Evolutionary conservation across 2,888 invertebrate species (phyloP).

Genomic region (Cenopis cana): DNA sequence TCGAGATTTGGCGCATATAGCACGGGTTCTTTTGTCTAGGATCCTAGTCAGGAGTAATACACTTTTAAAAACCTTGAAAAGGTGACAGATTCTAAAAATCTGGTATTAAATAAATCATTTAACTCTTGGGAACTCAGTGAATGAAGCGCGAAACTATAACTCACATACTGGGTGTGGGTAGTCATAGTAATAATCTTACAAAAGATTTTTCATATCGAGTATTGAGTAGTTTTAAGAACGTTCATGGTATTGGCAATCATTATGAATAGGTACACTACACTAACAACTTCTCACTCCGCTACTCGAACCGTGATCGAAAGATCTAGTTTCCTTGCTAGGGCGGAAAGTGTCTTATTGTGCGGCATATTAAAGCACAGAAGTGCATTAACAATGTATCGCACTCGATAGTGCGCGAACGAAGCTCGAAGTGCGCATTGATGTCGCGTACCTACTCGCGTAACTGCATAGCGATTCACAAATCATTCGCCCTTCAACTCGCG

Average conservation of each 20-base stretch:
- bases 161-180: too few species aligned
- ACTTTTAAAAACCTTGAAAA: too few species aligned
- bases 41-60: too few species aligned
- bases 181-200: too few species aligned
- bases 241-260: neutral
- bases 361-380: neutral
- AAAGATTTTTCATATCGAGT: too few species aligned
- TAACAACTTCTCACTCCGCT: neutral
- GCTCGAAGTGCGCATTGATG: constrained; percentile 19
- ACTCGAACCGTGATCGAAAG: neutral
- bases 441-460: constrained; percentile 5
- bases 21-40: too few species aligned
- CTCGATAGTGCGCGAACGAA: constrained; percentile 17
- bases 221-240: neutral
- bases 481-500: neutral
- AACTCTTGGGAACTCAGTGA: too few species aligned
- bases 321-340: neutral
- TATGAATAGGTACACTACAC: neutral
- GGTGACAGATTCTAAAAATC: too few species aligned
- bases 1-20: too few species aligned
- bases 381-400: constrained; percentile 18
- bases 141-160: too few species aligned
- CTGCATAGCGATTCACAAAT: neutral
- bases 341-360: neutral
- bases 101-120: too few species aligned